Evolutionary conservation across 2,797 vertebrate genomes (phyloP).

Genomic region (Tamandua tetradactyla): DNA sequence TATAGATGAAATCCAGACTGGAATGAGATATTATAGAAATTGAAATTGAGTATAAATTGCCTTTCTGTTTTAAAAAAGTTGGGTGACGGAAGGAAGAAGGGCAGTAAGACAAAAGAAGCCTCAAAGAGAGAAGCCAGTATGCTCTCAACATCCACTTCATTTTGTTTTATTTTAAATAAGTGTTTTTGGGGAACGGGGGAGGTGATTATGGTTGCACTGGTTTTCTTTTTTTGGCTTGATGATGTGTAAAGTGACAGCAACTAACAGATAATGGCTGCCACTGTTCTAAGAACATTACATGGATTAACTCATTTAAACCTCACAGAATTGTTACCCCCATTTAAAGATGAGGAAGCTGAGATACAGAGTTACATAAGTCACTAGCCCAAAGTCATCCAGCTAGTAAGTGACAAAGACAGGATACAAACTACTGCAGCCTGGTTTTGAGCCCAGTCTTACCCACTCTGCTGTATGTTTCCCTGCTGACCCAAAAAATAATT

Average conservation of each 20-base stretch:
- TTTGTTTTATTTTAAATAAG: slow-evolving; percentile 6
- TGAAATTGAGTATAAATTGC: too few species aligned
- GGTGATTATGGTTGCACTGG: not conserved
- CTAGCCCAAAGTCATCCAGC: not conserved
- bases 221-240: slow-evolving; percentile 32
- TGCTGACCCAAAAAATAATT: slow-evolving; percentile 1
- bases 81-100: not conserved
- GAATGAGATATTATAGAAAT: not conserved
- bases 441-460: not conserved
- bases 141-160: slow-evolving; percentile 23
- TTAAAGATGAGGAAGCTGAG: slow-evolving; percentile 18
- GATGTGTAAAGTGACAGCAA: not conserved
- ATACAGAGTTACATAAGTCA: not conserved
- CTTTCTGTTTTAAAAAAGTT: too few species aligned
- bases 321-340: not conserved
- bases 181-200: not conserved
- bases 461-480: not conserved
- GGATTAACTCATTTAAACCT: not conserved
- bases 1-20: not conserved
- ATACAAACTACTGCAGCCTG: not conserved
- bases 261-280: not conserved
- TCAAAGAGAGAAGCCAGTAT: not conserved
- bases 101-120: not conserved
- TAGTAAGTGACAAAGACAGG: not conserved
- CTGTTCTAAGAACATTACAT: not conserved